Percentiles rank a stretch among this genome's conserved stretches.
Evolutionary conservation across 2,113 vertebrate species (phyloP).

Genomic region (Tringa solitaria): DNA sequence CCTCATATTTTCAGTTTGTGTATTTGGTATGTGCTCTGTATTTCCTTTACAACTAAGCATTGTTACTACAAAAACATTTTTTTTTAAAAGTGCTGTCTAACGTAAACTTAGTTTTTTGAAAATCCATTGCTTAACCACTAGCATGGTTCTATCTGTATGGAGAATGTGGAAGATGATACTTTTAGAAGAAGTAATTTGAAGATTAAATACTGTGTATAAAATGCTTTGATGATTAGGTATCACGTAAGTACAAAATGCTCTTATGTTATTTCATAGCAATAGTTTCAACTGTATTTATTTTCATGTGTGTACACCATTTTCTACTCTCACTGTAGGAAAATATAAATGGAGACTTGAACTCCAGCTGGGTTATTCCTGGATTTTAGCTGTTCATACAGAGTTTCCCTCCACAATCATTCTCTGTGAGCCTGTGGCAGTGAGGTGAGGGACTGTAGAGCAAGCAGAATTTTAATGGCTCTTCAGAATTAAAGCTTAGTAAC

Average conservation of each 20-base stretch:
- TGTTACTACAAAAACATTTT: too few relatives aligned
- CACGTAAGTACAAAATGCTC: background rate
- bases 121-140: background rate
- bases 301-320: background rate
- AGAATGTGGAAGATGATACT: background rate
- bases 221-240: background rate
- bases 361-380: background rate
- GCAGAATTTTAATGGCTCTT: slow-evolving; percentile 58
- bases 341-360: background rate
- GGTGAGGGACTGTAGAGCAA: slow-evolving; percentile 8
- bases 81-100: background rate
- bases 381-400: background rate
- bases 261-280: background rate
- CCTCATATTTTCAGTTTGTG: too few relatives aligned
- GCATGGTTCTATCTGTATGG: background rate
- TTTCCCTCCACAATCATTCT: background rate
- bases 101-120: background rate
- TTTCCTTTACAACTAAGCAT: too few relatives aligned
- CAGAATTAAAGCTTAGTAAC: slow-evolving; percentile 47
- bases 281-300: background rate
- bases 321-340: background rate
- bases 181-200: background rate
- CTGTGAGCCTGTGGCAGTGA: background rate
- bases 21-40: too few relatives aligned
- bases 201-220: background rate